Conservation (phyloP, 2,113 vertebrate genomes). For the Caloenas nicobarica region DNA sequence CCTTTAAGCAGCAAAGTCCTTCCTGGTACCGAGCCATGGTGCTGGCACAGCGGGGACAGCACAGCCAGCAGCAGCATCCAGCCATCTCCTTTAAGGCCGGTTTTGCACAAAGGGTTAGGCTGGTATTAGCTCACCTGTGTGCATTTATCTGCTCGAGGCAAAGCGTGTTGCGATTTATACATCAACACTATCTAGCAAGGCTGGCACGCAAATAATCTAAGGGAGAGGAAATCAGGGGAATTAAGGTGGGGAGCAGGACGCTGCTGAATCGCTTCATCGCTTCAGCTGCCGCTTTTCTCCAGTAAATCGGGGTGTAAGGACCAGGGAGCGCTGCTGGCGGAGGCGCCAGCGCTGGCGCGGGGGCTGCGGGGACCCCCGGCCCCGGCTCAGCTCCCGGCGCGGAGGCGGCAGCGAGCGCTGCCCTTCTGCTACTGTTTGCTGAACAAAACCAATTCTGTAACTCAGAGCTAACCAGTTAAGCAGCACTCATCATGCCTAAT, state of each 20-base stretch:
- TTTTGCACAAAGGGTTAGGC: rapidly evolving
- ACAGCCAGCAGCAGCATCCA: neutral
- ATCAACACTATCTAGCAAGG: neutral
- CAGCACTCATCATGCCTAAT: conserved; percentile 58
- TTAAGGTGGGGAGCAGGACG: neutral
- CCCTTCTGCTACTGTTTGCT: conserved; percentile 40
- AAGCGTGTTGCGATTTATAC: neutral
- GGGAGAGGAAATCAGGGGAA: neutral
- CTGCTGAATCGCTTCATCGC: neutral
- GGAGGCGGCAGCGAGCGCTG: neutral
- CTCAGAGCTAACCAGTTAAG: neutral
- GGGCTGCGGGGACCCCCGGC: no score
- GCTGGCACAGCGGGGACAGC: neutral
- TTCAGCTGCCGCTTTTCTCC: neutral
- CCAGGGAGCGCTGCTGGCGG: rapidly evolving
- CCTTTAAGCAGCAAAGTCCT: neutral
- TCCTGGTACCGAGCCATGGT: rapidly evolving
- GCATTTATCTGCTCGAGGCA: rapidly evolving
- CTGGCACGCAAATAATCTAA: neutral
- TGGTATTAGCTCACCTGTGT: neutral
- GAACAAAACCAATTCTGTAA: conserved; percentile 3
- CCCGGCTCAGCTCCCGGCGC: neutral
- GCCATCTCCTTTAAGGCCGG: neutral
- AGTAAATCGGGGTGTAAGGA: rapidly evolving
- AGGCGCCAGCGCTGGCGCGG: rapidly evolving